Evolutionary conservation across 1,140 invertebrate genomes (phyloP), one percentile per base, ranked within the genome.

Genomic region (Halyomorpha halys): DNA sequence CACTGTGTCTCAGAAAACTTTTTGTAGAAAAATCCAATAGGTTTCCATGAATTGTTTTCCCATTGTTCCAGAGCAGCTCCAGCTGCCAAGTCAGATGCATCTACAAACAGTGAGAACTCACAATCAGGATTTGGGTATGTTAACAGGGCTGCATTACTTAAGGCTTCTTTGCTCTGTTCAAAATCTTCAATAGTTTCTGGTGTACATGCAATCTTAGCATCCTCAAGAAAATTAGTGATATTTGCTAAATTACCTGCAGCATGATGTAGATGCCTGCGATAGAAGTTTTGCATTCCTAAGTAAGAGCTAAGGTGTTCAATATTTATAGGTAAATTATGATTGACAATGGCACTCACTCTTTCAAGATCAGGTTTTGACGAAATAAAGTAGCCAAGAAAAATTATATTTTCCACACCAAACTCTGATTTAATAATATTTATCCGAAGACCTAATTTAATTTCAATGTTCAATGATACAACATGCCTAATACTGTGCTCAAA

Each of bases 81-180:
- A 6, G 70, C 44, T 8, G 69, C 67, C 9, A 39, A 56, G 51
- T 70, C 67, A 4, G 71, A 73, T 23, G 59, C 69, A 47, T 72
- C 70, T 11, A 61, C 49, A 4, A 62, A 56, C 5, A 71, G 39
- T 9, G 47, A 44, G 6, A 71, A 23, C 15, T 34, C 21, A 9
- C 62, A 27, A 15, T 65, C 53, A 0, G 21, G 9, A 3, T 25
- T 19, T 44, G 70, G 68, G 34, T 68, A 65, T 4, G 64, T 64
- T 3, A 71, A 44, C 14, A 63, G 13, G 11, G 59, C 69, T 25
- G 25, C 71, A 6, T 73, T 60, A 3, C 63, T 59, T 25, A 78
- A 62, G 15, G 54, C 68, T 18, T 68, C n/a, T 68, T 78, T 79
- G 64, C 72, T 74, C n/a, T 70, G 34, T 15, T 71, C 62, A 66